Base-by-base conservation (phyloP, 92 coral and sea anemone species). In the Phymanthus crucifer region DNA sequence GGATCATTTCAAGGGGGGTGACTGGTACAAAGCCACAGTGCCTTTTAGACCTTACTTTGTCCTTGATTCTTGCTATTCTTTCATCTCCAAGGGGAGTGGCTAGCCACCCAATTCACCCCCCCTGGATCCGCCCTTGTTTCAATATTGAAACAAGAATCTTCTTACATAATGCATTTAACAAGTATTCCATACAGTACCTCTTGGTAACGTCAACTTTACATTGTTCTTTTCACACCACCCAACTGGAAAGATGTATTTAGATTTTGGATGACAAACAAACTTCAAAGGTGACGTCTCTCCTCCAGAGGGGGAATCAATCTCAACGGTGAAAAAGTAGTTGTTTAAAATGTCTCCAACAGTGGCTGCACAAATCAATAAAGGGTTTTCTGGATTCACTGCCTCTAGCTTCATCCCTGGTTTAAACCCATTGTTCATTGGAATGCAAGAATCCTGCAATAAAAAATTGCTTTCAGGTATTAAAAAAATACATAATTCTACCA, bases 191-290 rank as follows among this genome's bases (percentile, higher is more conserved):
- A n/a, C n/a, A n/a, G n/a, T 75, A 92, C 97, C 97, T 84, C 83
- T 82, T 1, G 97, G 94, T 45, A 94, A 90, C 2, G 86, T 85
- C 32, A 92, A 80, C 38, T 78, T 78, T 31, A 92, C 89, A 70
- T 87, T 87, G 80, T 92, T 83, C 66, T 75, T 82, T 61, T 82
- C 91, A 85, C 97, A 92, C 97, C 97, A 92, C 65, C 94, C 94
- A 36, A 84, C 90, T 36, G 97, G 97, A 76, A 90, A 92, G 33
- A 92, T 84, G 70, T 84, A 90, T 84, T 84, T 87, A 6, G 97
- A 90, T 27, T 67, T 78, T 16, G 92, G 71, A 47, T 89, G 90
- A 64, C 94, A 93, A 84, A 90, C 84, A 77, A 87, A 71, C 45
- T 83, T 21, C 8, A 77, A 73, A 67, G 79, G 84, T 48, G 58